phyloP scores from a whole-genome alignment of 2,113 vertebrate genomes.

The Pimephales promelas region DNA sequence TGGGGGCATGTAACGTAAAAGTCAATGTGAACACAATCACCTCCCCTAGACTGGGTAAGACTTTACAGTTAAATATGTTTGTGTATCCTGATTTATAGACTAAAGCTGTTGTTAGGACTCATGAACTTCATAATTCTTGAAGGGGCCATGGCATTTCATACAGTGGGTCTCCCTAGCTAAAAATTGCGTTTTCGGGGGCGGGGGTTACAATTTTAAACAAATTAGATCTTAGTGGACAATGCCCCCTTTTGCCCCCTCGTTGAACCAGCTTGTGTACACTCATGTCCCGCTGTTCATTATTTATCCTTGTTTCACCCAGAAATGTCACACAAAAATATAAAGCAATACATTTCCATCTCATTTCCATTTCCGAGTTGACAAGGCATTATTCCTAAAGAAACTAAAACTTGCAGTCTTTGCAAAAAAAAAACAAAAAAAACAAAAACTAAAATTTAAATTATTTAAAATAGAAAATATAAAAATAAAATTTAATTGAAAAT shows the following conservation, averaged over 20 bases:
- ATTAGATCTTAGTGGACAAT: too few species aligned
- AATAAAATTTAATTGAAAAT: too few species aligned
- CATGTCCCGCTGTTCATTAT: neutral
- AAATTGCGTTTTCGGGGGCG: too few species aligned
- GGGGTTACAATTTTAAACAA: too few species aligned
- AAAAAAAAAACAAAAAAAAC: neutral
- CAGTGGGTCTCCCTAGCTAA: too few species aligned
- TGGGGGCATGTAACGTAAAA: constrained; percentile 85
- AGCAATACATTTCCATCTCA: neutral
- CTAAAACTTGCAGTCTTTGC: neutral
- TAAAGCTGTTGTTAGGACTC: too few species aligned
- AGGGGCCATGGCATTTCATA: too few species aligned
- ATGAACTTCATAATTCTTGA: too few species aligned
- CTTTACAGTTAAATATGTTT: neutral
- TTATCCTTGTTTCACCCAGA: neutral
- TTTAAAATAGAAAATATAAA: too few species aligned
- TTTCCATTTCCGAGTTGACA: neutral
- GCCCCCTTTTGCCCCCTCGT: too few species aligned
- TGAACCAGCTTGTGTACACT: neutral
- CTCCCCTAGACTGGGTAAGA: constrained; percentile 91
- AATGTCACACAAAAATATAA: neutral
- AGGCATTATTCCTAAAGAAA: neutral
- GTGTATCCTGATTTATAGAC: too few species aligned
- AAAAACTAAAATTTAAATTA: neutral
- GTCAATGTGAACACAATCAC: constrained; percentile 95